These are phyloP conservation scores for Xyrauchen texanus DNA, from an alignment of 2,113 vertebrate genomes.

Conservation along the genomic window DNA sequence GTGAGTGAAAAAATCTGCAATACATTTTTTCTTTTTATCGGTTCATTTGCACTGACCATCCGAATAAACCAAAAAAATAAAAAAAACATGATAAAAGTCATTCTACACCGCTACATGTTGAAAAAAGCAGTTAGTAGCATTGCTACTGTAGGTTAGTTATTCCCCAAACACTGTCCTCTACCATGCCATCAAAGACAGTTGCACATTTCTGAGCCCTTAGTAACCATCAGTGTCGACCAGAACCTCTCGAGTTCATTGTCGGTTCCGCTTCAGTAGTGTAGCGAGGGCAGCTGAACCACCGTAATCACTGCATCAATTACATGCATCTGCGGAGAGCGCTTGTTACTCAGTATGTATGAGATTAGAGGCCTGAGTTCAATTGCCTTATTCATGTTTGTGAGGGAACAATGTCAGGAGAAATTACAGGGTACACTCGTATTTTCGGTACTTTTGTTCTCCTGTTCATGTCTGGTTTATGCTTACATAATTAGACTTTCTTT, in stretches of 20 bases:
- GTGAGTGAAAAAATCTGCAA: too few species aligned
- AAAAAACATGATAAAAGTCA: too few species aligned
- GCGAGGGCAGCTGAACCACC: conserved; percentile 38
- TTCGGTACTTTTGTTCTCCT: conserved; percentile 29
- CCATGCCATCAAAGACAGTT: not conserved
- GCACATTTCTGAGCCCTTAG: not conserved
- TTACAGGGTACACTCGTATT: conserved; percentile 55
- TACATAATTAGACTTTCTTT: conserved; percentile 17
- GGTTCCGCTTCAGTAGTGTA: conserved; percentile 32
- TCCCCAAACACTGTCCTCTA: too few species aligned
- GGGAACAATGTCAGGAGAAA: conserved; percentile 65
- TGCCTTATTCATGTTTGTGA: conserved; percentile 67
- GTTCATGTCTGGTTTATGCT: conserved; percentile 9
- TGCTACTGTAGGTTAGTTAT: too few species aligned
- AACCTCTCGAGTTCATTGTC: conserved; percentile 6
- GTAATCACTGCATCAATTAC: conserved; percentile 66
- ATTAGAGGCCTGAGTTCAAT: conserved; percentile 56
- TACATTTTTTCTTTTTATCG: too few species aligned
- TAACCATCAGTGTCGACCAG: not conserved
- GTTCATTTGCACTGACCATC: too few species aligned
- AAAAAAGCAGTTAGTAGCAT: too few species aligned
- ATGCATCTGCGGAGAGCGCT: conserved; percentile 53
- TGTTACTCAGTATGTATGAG: conserved; percentile 61
- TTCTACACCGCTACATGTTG: too few species aligned
- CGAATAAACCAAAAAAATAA: too few species aligned